Evolutionary conservation across 92 coral and sea anemone species (phyloP).

Genomic region (Siderastrea siderea): DNA sequence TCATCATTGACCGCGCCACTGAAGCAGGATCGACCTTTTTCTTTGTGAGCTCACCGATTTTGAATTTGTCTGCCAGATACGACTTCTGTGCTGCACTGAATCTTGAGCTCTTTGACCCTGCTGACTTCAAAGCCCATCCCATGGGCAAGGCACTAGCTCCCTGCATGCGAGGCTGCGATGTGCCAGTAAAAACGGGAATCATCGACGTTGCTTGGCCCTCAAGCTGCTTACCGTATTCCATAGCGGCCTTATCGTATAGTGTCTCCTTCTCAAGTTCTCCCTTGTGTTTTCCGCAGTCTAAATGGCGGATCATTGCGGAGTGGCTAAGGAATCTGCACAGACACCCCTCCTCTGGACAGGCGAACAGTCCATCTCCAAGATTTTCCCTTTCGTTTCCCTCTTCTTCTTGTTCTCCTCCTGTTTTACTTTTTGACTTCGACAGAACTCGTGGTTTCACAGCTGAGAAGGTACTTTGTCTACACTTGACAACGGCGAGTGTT

Average conservation of each 20-base stretch:
- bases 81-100: slow-evolving; percentile 54
- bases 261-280: slow-evolving; percentile 49
- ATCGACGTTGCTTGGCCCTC: slow-evolving; percentile 6
- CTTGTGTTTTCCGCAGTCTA: slow-evolving; percentile 55
- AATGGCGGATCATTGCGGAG: slow-evolving; percentile 63
- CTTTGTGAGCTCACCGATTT: slow-evolving; percentile 66
- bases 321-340: slow-evolving; percentile 29
- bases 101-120: neutral
- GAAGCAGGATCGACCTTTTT: slow-evolving; percentile 71
- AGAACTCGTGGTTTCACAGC: too few species aligned
- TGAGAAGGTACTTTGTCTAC: neutral
- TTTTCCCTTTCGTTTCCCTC: neutral
- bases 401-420: neutral
- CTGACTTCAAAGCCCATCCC: slow-evolving; percentile 79
- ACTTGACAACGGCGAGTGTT: slow-evolving; percentile 4
- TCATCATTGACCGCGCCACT: slow-evolving; percentile 76
- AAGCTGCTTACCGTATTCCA: slow-evolving; percentile 35
- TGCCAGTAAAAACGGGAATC: too few species aligned
- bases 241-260: slow-evolving; percentile 51
- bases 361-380: slow-evolving; percentile 10
- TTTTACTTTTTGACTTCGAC: neutral
- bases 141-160: slow-evolving; percentile 6
- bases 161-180: too few species aligned
- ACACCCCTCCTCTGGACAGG: slow-evolving; percentile 71
- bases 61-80: slow-evolving; percentile 64